A percentile compares a stretch with the other conserved stretches of the same genome.
These are phyloP conservation scores for Mantis religiosa DNA, from an alignment of 2,888 invertebrate genomes.

Conservation along the genomic window DNA sequence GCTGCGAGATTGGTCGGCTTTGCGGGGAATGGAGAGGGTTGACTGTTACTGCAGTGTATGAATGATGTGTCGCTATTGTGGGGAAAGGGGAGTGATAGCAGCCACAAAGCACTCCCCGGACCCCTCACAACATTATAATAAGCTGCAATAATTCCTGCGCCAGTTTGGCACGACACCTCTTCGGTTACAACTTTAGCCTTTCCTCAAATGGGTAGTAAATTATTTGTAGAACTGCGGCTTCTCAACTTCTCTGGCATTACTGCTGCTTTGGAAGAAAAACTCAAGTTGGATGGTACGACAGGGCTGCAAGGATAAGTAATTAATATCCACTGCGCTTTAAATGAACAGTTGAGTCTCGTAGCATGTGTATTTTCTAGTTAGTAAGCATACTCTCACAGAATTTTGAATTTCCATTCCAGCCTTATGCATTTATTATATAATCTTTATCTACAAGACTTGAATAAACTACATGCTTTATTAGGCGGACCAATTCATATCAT, in stretches of 20 bases:
- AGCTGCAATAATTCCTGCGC: constrained; percentile 1
- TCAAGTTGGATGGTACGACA: no score
- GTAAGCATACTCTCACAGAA: no score
- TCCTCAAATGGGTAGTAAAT: neutral
- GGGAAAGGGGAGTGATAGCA: neutral
- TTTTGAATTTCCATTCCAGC: no score
- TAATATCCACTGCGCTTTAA: no score
- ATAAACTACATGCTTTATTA: no score
- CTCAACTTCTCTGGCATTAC: neutral
- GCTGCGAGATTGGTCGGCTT: neutral
- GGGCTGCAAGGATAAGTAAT: no score
- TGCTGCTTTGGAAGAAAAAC: no score
- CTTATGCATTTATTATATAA: no score
- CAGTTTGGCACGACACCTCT: constrained; percentile 1
- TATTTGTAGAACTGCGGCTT: neutral
- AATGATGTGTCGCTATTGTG: neutral
- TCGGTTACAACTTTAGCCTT: neutral
- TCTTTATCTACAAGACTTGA: no score
- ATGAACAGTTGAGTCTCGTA: no score
- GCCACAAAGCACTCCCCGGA: neutral
- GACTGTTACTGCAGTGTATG: neutral
- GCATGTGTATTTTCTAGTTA: no score
- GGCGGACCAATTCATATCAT: no score
- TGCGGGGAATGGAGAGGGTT: neutral
- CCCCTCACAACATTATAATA: neutral